A percentile compares a stretch with the other conserved stretches of the same genome.
phyloP scores from a whole-genome alignment of 2,113 vertebrate species.

The Tetrao urogallus region DNA sequence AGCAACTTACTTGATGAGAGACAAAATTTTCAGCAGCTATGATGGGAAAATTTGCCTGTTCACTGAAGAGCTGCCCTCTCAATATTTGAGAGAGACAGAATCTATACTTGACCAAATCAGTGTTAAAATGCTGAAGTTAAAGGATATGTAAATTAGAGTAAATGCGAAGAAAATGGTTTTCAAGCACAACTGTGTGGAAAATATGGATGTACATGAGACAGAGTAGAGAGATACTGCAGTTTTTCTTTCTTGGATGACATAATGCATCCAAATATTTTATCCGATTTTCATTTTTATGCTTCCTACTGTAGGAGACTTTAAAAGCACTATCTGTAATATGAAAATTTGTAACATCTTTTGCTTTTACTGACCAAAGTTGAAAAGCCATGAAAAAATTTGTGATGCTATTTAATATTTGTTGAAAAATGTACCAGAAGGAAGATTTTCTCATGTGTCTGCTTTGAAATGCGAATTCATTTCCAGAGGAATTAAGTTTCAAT shows the following conservation, averaged over 20 bases:
- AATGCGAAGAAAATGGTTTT: background rate
- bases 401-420: slow-evolving; percentile 1
- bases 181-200: background rate
- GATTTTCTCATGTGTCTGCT: background rate
- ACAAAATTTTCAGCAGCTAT: background rate
- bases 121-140: background rate
- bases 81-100: background rate
- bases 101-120: background rate
- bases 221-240: background rate
- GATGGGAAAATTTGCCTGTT: background rate
- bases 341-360: background rate
- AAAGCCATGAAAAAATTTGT: background rate
- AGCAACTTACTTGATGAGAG: background rate
- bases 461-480: slow-evolving; percentile 14
- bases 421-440: background rate
- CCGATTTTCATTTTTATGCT: background rate
- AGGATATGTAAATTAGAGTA: fast-evolving
- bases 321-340: background rate
- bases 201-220: background rate
- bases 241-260: background rate
- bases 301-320: background rate
- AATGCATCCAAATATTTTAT: background rate
- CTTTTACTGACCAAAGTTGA: background rate
- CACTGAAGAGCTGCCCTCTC: background rate
- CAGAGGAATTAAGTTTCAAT: background rate